These are phyloP conservation scores for Pelvicachromis taeniatus DNA, from an alignment of 2,113 vertebrate species.

Conservation along the genomic window DNA sequence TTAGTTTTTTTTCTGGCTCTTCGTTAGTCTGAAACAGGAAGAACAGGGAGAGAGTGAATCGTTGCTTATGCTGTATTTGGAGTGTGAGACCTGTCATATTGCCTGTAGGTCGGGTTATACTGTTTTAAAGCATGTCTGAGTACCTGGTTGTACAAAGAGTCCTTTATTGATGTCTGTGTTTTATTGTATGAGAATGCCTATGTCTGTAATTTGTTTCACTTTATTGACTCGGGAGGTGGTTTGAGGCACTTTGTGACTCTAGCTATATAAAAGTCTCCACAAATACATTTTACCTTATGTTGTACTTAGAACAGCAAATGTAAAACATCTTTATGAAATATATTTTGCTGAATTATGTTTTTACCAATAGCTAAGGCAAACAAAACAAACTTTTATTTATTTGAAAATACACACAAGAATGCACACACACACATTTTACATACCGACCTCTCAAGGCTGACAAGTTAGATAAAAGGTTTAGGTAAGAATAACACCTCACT, in stretches of 20 bases:
- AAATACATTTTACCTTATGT: neutral
- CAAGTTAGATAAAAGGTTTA: constrained; percentile 9
- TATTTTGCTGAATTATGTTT: neutral
- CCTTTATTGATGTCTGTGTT: neutral
- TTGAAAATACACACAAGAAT: neutral
- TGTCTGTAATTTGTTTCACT: neutral
- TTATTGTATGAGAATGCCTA: neutral
- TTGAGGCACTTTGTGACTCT: neutral
- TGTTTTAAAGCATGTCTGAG: neutral
- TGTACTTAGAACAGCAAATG: neutral
- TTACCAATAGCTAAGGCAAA: neutral
- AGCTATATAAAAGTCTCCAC: neutral
- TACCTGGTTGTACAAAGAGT: neutral
- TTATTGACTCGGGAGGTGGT: neutral
- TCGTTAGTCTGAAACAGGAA: neutral
- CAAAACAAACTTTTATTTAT: constrained; percentile 2
- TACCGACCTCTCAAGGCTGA: neutral
- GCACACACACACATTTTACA: neutral
- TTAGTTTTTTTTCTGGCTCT: neutral
- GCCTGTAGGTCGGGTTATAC: neutral
- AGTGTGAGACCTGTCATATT: neutral
- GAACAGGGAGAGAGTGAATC: neutral
- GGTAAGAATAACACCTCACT: neutral
- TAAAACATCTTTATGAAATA: neutral
- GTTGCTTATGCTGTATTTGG: neutral